Evolutionary conservation across 2,797 vertebrate genomes (phyloP), one percentile per base, ranked within the genome.

Genomic region (Aeoliscus strigatus): DNA sequence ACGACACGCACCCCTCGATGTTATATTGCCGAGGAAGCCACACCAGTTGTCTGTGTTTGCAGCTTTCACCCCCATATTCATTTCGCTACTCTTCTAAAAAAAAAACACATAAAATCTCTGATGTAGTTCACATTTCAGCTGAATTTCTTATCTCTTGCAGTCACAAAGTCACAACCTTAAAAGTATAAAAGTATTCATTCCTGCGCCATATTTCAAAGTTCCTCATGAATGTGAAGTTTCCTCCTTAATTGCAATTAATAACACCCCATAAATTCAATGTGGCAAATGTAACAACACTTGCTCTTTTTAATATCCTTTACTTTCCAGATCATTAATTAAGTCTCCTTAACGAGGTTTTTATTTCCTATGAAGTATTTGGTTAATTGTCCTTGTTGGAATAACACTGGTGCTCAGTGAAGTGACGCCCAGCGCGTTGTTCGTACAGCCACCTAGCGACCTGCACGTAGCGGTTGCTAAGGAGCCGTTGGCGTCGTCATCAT

Each of bases 311-410:
- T 60, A 61, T 62, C 46, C 40, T 75, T 66, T 70, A 73, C 62
- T 77, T 75, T 75, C 40, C 61, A 73, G 8, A 42, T 58, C 71
- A 77, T 77, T 70, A 66, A 67, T 71, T 51, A 69, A 61, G 69
- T 50, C 50, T 59, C 44, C 14, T 2, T 58, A 67, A 75, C 73
- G 51, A 73, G 61, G 26, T 55, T 69, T 77, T 69, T 60, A 73
- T 62, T 70, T 75, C 50, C 44, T 27, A 58, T 39, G 44, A 25
- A 63, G 61, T 61, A 49, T 60, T 53, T 35, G 60, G 54, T 48
- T 73, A 73, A 67, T 60, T 69, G 66, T 68, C 58, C 65, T 70
- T 68, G 61, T 50, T 61, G 32, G 36, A 62, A 64, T 39, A 62
- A 55, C 51, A 47, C 12, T 29, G 27, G 33, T 42, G 64, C 39